Evolutionary conservation across 2,797 vertebrate species (phyloP), one percentile per base, ranked within the genome.

Genomic region (Pseudochirops cupreus): DNA sequence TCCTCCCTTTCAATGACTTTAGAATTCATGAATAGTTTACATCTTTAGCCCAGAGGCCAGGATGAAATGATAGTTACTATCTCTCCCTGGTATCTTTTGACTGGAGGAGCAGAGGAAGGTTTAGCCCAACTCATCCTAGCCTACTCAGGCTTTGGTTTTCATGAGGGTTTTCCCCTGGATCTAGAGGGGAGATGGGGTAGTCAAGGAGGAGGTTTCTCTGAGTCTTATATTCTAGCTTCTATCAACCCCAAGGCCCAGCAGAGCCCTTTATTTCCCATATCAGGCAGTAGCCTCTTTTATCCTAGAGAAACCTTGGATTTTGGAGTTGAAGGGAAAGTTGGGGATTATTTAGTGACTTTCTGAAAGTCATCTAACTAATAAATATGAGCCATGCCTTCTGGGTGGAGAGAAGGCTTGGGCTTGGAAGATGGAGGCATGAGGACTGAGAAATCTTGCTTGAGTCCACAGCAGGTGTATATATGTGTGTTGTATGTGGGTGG

Each of bases 151-250:
- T 95, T 90, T 16, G 5, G 57, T n/a, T 91, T 90, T 53, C 13
- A 46, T 46, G 62, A 31, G 39, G 16, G 3, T 62, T n/a, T 10
- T 59, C 55, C 7, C 91, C 33, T 53, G 93, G 57, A 55, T 12
- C 58, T 16, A 56, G 26, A 39, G 54, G 92, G 21, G 33, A 24
- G 13, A 39, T 54, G n/a, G 0, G 39, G 21, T 46, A 87, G 24
- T 87, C 39, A 82, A 31, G 3, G 74, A 26, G 21, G 39, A 11
- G 2, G 29, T 0, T 46, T 2, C 16, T 24, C 67, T 39, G 74
- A 26, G 21, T 87, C 24, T 46, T 82, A 2, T 33, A 90, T 91
- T 91, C 46, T 93, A 55, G 74, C 59, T 96, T 93, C 92, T 95
- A 57, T 53, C 29, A 58, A 62, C 59, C 94, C 58, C 29, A 50